Base-by-base conservation (phyloP, 2,113 vertebrate genomes). In the Brachypteracias leptosomus region DNA sequence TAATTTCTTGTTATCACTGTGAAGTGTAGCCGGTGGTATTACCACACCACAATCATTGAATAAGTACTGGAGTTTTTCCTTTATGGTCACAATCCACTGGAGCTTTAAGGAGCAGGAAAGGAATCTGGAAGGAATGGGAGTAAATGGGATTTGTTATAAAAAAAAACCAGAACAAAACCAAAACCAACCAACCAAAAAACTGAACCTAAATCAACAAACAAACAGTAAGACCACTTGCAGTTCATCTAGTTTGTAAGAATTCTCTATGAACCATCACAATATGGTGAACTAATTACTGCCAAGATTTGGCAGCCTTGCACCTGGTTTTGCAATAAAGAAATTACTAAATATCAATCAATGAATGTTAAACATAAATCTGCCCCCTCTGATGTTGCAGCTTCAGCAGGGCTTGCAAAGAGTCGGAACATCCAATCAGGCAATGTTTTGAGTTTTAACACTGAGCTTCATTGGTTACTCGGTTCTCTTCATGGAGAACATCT, bases 371-470 rank as follows among this genome's bases (percentile, higher is more conserved):
- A 51, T 51, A 72, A 73, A 58, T 91, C 73, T 62, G 19, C 31
- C 24, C 11, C 26, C 13, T 85, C 31, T 84, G n/a, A 35, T 3
- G 1, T 2, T 73, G 24, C 42, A 92, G 40, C 44, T 52, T 86
- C 51, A 59, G 35, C 9, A 7, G n/a, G 28, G 12, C 24, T 78
- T 85, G 47, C 47, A 67, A 31, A 87, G 42, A 77, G 21, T 11
- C 19, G 11, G 59, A 26, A 28, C 35, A 25, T 71, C 42, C 57
- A 13, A 7, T 21, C 42, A 67, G 40, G 54, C 35, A 25, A 12
- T 11, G 6, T 31, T 91, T n/a, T 0, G 2, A 36, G 22, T 33
- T 85, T 86, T 84, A 70, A 46, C 24, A 6, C 3, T 0, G 0
- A 36, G 13, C 4, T 51, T 47, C 15, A 25, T 9, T 58, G 42